A percentile compares a stretch with the other conserved stretches of the same genome.
phyloP scores from a whole-genome alignment of 2,797 vertebrate genomes.

The Bryconaethiops microstoma region DNA sequence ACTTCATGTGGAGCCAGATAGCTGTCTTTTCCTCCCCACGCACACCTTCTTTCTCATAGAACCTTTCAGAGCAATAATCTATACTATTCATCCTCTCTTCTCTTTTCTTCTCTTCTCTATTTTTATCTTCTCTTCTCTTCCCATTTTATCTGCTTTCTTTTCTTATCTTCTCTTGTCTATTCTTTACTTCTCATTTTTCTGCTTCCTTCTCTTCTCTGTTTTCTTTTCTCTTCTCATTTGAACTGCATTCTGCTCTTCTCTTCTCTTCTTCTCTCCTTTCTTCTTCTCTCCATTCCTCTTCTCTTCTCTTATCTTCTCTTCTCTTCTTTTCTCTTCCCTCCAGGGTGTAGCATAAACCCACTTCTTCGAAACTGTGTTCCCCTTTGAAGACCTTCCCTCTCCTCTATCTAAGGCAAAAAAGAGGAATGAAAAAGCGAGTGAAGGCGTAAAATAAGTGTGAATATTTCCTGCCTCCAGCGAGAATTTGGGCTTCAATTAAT shows the following conservation, averaged over 20 bases:
- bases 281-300: constrained; percentile 19
- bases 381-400: not conserved
- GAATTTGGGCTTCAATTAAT: constrained; percentile 53
- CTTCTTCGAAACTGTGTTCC: constrained; percentile 35
- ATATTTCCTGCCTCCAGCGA: constrained; percentile 36
- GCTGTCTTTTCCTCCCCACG: too few relatives aligned
- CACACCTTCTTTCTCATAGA: too few relatives aligned
- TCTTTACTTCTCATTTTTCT: not conserved
- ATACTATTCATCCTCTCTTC: not conserved
- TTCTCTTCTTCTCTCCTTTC: not conserved
- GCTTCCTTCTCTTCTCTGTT: not conserved
- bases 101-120: not conserved
- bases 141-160: too few relatives aligned
- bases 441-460: constrained; percentile 33
- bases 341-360: constrained; percentile 37
- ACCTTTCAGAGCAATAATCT: too few relatives aligned
- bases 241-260: not conserved
- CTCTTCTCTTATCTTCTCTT: constrained; percentile 14
- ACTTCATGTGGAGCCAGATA: too few relatives aligned
- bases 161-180: not conserved
- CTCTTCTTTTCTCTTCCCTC: constrained; percentile 6
- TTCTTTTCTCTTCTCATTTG: too few relatives aligned
- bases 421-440: constrained; percentile 23
- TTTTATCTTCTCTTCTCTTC: not conserved
- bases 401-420: constrained; percentile 19